Evolutionary conservation across 2,113 vertebrate genomes (phyloP).

Genomic region (Rhynchomys soricoides): DNA sequence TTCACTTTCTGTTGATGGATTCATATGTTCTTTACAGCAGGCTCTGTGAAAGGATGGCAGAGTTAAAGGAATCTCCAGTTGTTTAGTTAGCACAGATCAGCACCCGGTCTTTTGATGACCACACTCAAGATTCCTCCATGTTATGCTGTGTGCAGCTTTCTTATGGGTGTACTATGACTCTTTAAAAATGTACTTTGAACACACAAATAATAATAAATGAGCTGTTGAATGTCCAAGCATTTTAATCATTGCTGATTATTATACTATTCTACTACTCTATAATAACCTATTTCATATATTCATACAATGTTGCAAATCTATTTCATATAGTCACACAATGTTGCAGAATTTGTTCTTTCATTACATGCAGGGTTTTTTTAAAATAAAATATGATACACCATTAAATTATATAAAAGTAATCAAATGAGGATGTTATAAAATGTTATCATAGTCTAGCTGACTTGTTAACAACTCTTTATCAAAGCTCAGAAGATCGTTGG

Average conservation of each 20-base stretch:
- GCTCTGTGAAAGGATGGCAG: neutral
- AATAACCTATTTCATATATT: neutral
- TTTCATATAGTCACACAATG: neutral
- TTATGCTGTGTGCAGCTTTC: neutral
- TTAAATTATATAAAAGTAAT: neutral
- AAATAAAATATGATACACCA: neutral
- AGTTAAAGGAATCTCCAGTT: neutral
- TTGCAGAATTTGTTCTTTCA: neutral
- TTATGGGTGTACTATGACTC: neutral
- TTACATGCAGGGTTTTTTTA: neutral
- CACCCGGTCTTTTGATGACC: neutral
- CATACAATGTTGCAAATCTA: neutral
- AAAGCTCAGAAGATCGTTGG: conserved; percentile 29
- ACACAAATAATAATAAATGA: conserved; percentile 1
- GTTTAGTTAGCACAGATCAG: neutral
- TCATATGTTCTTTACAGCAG: neutral
- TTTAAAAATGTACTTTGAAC: neutral
- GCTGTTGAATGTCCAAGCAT: neutral
- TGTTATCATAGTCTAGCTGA: neutral
- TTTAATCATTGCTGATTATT: neutral
- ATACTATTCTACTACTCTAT: neutral
- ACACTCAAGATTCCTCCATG: neutral
- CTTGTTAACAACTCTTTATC: conserved; percentile 11
- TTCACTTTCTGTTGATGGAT: neutral
- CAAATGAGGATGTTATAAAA: neutral